Percentiles rank a stretch among this genome's conserved stretches.
phyloP scores from a whole-genome alignment of 1,140 invertebrate genomes.

The Sycobia sp. region DNA sequence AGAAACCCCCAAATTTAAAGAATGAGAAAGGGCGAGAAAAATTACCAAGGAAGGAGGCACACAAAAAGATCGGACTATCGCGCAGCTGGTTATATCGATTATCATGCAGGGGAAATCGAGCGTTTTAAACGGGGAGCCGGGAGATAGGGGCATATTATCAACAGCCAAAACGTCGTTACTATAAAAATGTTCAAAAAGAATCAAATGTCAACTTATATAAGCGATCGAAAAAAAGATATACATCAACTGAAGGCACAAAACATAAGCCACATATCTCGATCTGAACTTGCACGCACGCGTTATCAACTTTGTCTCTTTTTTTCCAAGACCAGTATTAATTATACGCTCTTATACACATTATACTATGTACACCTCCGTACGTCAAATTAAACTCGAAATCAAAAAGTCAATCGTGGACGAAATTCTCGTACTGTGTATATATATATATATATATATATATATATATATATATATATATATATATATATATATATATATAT shows the following conservation, averaged over 20 bases:
- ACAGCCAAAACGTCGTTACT: too few species aligned
- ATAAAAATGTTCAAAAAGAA: not conserved
- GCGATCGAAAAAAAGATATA: not conserved
- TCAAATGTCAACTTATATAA: not conserved
- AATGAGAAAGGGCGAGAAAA: not conserved
- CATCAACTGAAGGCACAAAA: slow-evolving; percentile 1
- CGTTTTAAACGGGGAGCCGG: too few species aligned
- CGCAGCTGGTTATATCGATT: too few species aligned
- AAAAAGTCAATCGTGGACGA: not conserved
- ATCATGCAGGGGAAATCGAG: too few species aligned
- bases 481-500: too few species aligned
- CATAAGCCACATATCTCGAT: slow-evolving; percentile 12
- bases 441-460: too few species aligned
- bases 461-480: too few species aligned
- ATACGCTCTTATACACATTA: too few species aligned
- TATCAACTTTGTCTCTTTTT: not conserved
- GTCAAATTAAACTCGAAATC: not conserved
- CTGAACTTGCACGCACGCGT: slow-evolving; percentile 3
- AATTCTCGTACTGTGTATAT: not conserved
- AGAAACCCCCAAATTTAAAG: not conserved
- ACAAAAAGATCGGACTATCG: too few species aligned
- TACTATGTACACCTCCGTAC: too few species aligned
- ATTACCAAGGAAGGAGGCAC: not conserved
- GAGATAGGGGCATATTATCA: too few species aligned
- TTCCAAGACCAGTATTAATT: too few species aligned